A percentile compares a stretch with the other conserved stretches of the same genome.
Conservation (phyloP, 2,797 vertebrate species). For the Rhabdomys pumilio region DNA sequence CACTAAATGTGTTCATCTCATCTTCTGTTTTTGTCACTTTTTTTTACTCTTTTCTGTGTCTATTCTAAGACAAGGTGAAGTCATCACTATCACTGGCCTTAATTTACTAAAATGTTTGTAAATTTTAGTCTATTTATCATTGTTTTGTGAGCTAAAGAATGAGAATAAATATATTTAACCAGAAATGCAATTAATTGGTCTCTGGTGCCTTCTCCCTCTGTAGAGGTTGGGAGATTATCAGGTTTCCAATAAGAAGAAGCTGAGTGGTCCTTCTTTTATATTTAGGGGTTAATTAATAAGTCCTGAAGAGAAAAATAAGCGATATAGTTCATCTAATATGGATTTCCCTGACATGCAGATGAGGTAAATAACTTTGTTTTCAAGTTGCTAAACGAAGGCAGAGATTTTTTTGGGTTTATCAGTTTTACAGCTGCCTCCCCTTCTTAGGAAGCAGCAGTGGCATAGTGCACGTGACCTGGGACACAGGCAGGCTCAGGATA, state of each 20-base stretch:
- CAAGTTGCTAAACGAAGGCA: background rate
- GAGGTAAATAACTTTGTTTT: background rate
- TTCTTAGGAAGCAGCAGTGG: background rate
- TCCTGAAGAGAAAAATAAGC: background rate
- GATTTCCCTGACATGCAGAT: background rate
- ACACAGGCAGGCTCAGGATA: background rate
- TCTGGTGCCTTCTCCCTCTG: background rate
- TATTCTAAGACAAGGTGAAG: background rate
- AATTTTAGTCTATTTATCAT: slow-evolving; percentile 12
- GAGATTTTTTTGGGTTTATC: background rate
- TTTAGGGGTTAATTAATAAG: slow-evolving; percentile 34
- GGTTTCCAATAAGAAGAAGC: background rate
- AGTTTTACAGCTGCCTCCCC: background rate
- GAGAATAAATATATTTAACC: background rate
- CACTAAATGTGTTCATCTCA: background rate
- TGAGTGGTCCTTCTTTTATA: background rate
- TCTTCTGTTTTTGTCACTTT: background rate
- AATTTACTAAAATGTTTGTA: slow-evolving; percentile 40
- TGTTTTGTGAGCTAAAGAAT: background rate
- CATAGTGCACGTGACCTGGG: background rate
- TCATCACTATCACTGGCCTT: background rate
- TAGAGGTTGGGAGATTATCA: background rate
- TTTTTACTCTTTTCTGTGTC: background rate
- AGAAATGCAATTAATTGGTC: background rate
- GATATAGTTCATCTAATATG: background rate